A percentile compares a stretch with the other conserved stretches of the same genome.
These are phyloP conservation scores for Taxidea taxus DNA, from an alignment of 2,113 vertebrate genomes.

Conservation along the genomic window DNA sequence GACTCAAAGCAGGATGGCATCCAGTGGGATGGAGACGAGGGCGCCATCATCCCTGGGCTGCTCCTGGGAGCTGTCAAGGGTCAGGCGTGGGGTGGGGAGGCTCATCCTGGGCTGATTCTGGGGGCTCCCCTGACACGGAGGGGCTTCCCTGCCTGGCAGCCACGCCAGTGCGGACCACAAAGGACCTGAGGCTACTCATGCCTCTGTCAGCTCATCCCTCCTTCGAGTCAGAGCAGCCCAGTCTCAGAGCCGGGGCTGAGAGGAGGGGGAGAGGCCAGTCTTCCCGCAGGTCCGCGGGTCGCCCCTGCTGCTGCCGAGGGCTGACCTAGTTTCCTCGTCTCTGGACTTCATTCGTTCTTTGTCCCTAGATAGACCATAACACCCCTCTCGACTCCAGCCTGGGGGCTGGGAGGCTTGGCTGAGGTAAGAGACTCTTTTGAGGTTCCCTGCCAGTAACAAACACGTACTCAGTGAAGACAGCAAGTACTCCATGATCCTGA, in stretches of 20 bases:
- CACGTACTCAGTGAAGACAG: background rate
- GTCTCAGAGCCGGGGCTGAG: background rate
- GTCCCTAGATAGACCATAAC: conserved; percentile 27
- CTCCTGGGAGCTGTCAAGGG: background rate
- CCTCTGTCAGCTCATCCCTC: background rate
- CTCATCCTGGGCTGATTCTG: background rate
- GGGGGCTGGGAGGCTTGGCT: background rate
- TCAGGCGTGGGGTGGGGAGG: background rate
- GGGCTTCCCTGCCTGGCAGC: background rate
- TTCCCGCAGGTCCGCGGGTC: background rate
- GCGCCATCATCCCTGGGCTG: background rate
- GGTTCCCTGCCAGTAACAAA: conserved; percentile 24
- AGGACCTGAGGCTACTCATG: background rate
- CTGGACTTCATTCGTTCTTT: conserved; percentile 5
- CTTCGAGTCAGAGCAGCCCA: background rate
- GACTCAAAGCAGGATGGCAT: background rate
- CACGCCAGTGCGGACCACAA: no score
- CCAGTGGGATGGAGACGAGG: background rate
- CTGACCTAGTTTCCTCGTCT: conserved; percentile 31
- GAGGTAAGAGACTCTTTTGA: conserved; percentile 31
- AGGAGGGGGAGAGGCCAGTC: background rate
- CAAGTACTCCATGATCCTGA: conserved; percentile 9
- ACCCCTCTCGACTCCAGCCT: background rate
- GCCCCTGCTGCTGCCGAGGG: background rate
- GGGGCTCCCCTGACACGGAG: fast-evolving